phyloP scores from a whole-genome alignment of 2,797 vertebrate genomes.

The Gymnopithys bicolor region DNA sequence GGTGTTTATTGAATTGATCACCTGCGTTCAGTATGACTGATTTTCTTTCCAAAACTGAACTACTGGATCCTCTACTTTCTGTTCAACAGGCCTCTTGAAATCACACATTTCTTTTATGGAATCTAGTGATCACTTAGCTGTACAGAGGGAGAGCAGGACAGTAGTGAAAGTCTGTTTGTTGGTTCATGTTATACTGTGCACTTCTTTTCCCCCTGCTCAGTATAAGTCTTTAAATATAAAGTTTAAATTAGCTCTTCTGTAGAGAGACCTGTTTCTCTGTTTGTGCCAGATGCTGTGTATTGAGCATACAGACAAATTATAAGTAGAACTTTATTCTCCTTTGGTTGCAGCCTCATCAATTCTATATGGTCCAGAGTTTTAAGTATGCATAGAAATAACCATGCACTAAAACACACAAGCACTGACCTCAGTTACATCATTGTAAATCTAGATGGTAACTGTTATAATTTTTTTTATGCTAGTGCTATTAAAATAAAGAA shows the following conservation, averaged over 20 bases:
- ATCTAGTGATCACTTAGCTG: background rate
- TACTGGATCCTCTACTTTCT: background rate
- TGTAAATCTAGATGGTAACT: background rate
- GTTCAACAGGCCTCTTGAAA: background rate
- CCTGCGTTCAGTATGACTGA: background rate
- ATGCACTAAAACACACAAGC: background rate
- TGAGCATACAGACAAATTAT: fast-evolving
- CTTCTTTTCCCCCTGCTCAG: background rate
- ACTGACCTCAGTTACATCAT: background rate
- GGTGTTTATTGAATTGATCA: background rate
- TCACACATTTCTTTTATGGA: background rate
- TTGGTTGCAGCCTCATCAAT: background rate
- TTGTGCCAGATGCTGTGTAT: background rate
- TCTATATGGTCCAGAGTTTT: background rate
- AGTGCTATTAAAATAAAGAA: background rate
- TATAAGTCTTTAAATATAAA: background rate
- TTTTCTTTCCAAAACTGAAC: background rate
- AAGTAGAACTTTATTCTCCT: background rate
- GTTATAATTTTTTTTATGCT: background rate
- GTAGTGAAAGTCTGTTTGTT: background rate
- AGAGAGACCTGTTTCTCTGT: background rate
- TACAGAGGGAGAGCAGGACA: background rate
- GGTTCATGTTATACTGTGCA: background rate
- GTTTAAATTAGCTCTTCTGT: background rate
- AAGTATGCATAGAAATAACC: background rate